Evolutionary conservation across 2,797 vertebrate species (phyloP).

Genomic region (Microctenopoma lineatum): DNA sequence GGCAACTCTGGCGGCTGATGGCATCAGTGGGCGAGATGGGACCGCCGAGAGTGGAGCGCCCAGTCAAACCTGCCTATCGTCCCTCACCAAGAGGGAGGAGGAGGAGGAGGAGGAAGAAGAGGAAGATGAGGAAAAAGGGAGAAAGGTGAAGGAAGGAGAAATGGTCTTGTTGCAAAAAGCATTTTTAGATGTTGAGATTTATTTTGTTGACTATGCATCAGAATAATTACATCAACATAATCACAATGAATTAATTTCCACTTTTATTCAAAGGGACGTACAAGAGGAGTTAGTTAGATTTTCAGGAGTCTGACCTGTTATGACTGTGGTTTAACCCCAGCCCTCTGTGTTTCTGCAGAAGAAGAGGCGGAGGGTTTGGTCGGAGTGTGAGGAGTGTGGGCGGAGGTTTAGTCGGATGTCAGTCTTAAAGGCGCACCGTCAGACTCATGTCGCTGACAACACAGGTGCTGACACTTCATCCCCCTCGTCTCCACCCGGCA

Average conservation of each 20-base stretch:
- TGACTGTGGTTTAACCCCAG: too few species aligned
- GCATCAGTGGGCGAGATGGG: constrained; percentile 2
- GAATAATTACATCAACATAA: too few species aligned
- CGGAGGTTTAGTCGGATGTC: constrained; percentile 79
- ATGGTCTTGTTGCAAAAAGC: too few species aligned
- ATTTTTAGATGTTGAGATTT: too few species aligned
- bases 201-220: too few species aligned
- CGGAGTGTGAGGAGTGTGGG: constrained; percentile 80
- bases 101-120: constrained; percentile 60
- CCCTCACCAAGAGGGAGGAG: constrained; percentile 27
- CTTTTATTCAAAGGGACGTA: too few species aligned
- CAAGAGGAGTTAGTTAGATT: not conserved
- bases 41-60: not conserved
- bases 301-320: not conserved
- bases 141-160: constrained; percentile 55
- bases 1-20: constrained; percentile 20
- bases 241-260: not conserved
- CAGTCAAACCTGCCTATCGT: not conserved
- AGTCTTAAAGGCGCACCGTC: constrained; percentile 80
- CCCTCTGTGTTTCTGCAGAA: constrained; percentile 39
- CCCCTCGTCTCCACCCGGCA: not conserved
- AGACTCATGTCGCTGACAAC: constrained; percentile 61
- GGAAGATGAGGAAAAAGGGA: constrained; percentile 66
- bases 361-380: constrained; percentile 75
- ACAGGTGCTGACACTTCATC: constrained; percentile 10